Evolutionary conservation across 1,140 invertebrate genomes (phyloP), one percentile per base, ranked within the genome.

Genomic region (Pinna nobilis): DNA sequence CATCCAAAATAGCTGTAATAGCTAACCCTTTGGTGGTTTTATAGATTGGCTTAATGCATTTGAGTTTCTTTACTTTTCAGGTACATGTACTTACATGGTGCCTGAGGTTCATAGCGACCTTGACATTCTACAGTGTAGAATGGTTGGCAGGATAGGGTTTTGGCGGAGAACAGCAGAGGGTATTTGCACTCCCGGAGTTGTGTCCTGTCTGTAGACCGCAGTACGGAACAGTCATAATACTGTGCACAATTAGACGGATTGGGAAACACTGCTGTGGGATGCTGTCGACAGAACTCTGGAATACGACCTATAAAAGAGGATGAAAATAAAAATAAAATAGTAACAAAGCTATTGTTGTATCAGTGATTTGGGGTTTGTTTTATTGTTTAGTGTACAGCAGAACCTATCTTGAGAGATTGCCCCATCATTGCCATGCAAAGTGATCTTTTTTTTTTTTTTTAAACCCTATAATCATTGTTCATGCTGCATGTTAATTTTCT

Each of bases 191-290:
- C 69, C 49, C 76, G 68, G 11, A 61, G 28, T 32, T 20, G 20
- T 51, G 23, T 18, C n/a, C 32, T 18, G n/a, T 64, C 47, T 7
- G 50, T 33, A 35, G 50, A 33, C 28, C 25, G 32, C 1, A 41
- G 4, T 30, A 61, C 59, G 11, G 66, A 32, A 55, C 82, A 84
- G 67, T 77, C 63, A 63, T 80, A 82, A 60, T 80, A 84, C 67
- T 80, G 77, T 35, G 79, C 81, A 73, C 82, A 84, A 67, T 84
- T 79, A 50, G 70, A 66, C 18, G 59, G 70, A 30, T 77, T 65
- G 33, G 67, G 60, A 11, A 66, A 1, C 1, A 66, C 25, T 1
- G 32, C 44, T 18, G 57, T 60, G 5, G 76, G 60, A 53, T 77
- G 49, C 0, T 51, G 37, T 20, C 59, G 23, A 50, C 70, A 77